Evolutionary conservation across 2,797 vertebrate genomes (phyloP), one percentile per base, ranked within the genome.

Genomic region (Propithecus deckenii): DNA sequence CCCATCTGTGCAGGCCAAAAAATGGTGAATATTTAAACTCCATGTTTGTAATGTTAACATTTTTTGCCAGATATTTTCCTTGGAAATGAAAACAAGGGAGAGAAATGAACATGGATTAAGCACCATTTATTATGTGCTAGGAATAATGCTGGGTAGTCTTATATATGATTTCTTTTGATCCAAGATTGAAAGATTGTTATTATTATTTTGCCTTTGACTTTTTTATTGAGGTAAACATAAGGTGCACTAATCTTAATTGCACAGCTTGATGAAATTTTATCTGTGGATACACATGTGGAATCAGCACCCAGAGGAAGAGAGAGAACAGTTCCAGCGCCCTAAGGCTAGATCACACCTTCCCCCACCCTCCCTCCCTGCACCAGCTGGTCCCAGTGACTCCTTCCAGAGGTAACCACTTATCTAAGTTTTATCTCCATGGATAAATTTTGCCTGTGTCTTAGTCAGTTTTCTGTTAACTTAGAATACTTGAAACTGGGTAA

Each of bases 101-200:
- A 93, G 15, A 92, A 94, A 86, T 89, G 71, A 96, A 69, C 9
- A 74, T 35, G 78, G 72, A 92, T 41, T 71, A 85, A 91, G 15
- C 13, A 88, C 38, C 17, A 81, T 90, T 89, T 83, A 84, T 79
- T 94, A 55, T 61, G 23, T 96, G 28, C 57, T n/a, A 75, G 28
- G 14, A 8, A 6, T 75, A 80, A 35, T 84, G 57, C 22, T 43
- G 75, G 94, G 7, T 10, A 63, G 48, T 78, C 4, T 8, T 80
- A 69, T 10, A 17, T 75, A 25, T 50, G 28, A 43, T 94, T n/a
- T 90, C 20, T 63, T 93, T 78, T 90, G 43, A 55, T 46, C 6
- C 30, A 63, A 85, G 67, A 65, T 50, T 12, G 35, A 96, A 90
- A 90, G 13, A 50, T 83, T 17, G 67, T 48, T 48, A 30, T 85